Evolutionary conservation across 2,797 vertebrate genomes (phyloP).

Genomic region (Netta rufina): DNA sequence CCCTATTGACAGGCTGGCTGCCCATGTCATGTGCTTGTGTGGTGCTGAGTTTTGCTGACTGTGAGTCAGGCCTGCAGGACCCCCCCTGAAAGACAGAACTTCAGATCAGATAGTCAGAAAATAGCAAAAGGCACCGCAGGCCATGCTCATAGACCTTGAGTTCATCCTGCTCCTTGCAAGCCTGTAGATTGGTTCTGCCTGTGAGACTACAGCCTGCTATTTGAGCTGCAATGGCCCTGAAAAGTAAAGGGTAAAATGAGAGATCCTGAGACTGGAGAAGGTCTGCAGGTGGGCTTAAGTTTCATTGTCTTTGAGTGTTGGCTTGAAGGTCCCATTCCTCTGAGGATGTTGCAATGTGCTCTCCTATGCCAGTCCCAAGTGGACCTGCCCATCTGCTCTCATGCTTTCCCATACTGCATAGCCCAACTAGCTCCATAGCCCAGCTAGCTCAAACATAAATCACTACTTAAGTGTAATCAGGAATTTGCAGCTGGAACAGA

Average conservation of each 20-base stretch:
- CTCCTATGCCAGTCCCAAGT: background rate
- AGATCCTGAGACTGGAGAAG: background rate
- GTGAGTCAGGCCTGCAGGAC: background rate
- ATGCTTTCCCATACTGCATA: background rate
- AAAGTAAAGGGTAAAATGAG: background rate
- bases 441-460: background rate
- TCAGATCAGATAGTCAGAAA: background rate
- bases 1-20: background rate
- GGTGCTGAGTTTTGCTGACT: background rate
- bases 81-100: background rate
- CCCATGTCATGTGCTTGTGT: accelerated
- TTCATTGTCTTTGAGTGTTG: background rate
- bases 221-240: background rate
- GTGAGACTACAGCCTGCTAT: background rate
- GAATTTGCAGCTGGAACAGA: background rate
- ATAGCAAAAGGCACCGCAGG: background rate
- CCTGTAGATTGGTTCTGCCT: background rate
- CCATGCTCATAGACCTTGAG: background rate
- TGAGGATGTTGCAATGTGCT: background rate
- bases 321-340: background rate
- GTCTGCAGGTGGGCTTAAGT: background rate
- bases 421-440: background rate
- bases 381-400: background rate
- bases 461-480: background rate
- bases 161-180: background rate